phyloP scores from a whole-genome alignment of 1,140 invertebrate species.

The Conus ventricosus region DNA sequence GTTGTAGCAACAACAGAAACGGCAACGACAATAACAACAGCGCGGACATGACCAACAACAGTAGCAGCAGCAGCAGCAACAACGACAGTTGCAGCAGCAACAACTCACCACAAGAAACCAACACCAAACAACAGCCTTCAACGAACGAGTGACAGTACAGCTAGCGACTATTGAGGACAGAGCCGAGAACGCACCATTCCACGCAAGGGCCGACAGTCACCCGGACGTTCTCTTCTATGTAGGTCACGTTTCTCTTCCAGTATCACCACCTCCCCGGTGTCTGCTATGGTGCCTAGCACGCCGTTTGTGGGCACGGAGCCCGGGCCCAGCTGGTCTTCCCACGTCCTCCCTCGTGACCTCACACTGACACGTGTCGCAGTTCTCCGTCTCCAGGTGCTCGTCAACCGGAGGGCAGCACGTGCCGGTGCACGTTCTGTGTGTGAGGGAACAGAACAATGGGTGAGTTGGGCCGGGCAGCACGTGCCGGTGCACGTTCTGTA shows the following conservation, averaged over 20 bases:
- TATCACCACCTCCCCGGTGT: background rate
- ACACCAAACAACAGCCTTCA: too few relatives aligned
- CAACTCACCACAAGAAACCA: too few relatives aligned
- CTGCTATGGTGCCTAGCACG: background rate
- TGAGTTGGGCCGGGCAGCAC: background rate
- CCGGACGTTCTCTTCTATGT: background rate
- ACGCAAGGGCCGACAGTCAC: background rate
- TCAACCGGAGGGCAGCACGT: background rate
- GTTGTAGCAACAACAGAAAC: too few relatives aligned
- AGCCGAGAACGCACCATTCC: background rate
- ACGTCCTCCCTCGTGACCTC: background rate
- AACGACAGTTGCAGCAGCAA: too few relatives aligned
- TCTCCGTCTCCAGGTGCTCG: background rate
- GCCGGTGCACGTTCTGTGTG: background rate
- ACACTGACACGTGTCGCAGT: background rate
- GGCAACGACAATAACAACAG: too few relatives aligned
- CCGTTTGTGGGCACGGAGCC: background rate
- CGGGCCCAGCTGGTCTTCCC: background rate
- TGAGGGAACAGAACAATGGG: background rate
- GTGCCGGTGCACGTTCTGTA: background rate
- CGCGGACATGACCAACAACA: too few relatives aligned
- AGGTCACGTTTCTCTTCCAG: background rate
- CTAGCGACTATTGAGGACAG: too few relatives aligned
- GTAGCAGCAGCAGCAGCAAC: too few relatives aligned
- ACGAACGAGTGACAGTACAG: too few relatives aligned